Percentiles rank a stretch among this genome's conserved stretches.
phyloP scores from a whole-genome alignment of 2,797 vertebrate species.

The Mus spretus region DNA sequence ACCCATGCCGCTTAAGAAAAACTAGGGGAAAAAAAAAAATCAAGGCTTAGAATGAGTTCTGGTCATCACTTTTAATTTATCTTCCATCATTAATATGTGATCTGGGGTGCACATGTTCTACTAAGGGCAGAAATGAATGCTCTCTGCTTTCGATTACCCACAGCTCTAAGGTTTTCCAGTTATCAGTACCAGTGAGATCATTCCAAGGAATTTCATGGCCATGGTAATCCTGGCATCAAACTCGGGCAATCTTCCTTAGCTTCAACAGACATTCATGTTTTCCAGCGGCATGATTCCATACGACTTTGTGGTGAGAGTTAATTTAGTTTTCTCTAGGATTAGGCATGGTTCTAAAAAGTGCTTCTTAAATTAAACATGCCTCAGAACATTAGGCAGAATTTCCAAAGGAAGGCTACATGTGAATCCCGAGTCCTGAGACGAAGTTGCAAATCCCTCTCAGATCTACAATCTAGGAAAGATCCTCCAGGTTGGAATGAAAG shows the following conservation, averaged over 20 bases:
- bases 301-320: conserved; percentile 72
- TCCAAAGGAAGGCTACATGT: conserved; percentile 5
- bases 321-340: conserved; percentile 82
- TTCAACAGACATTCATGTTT: conserved; percentile 70
- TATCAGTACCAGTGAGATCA: conserved; percentile 74
- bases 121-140: conserved; percentile 54
- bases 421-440: conserved; percentile 12
- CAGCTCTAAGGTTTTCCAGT: conserved; percentile 78
- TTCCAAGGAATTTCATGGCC: conserved; percentile 83
- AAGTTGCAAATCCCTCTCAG: not conserved
- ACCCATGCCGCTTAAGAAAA: conserved; percentile 57
- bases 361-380: conserved; percentile 73
- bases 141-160: conserved; percentile 83
- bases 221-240: conserved; percentile 80
- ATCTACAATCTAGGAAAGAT: not conserved
- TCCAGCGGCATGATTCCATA: conserved; percentile 66
- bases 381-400: conserved; percentile 55
- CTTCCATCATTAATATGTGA: conserved; percentile 74
- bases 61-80: conserved; percentile 84
- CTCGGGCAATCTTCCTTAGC: conserved; percentile 71
- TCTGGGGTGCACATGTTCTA: conserved; percentile 81
- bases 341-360: conserved; percentile 75
- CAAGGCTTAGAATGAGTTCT: conserved; percentile 80
- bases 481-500: not conserved
- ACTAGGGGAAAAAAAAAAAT: conserved; percentile 47